Evolutionary conservation across 2,888 invertebrate genomes (phyloP), one percentile per base, ranked within the genome.

Genomic region (Caenorhabditis imperialis): DNA sequence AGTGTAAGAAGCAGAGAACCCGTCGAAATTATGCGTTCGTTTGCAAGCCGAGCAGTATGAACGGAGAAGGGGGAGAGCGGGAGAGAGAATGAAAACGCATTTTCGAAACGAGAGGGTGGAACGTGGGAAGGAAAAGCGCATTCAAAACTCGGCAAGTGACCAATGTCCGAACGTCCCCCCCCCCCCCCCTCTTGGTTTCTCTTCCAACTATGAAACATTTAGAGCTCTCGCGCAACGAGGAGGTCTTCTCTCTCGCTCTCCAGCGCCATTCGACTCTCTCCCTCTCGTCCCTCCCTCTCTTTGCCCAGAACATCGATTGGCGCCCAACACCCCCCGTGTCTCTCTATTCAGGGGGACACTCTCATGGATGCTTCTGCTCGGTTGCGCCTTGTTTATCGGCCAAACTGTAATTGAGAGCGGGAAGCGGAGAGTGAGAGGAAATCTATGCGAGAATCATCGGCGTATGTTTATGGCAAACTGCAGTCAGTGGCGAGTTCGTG

Each of bases 141-240:
- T 67, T 67, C 57, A 57, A 67, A 67, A 65, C 30, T 50, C 37
- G 44, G n/a, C n/a, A 30, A 65, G 14, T 67, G 67, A 57, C 67
- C 67, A 67, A 40, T 51, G 57, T 51, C 57, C 57, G 35, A 42
- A 44, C 53, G 50, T 55, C 55, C 33, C 18, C 30, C 44, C 44
- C 22, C 16, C 55, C 54, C 16, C 25, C 42, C 27, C 7, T 27
- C 50, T 33, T 44, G 42, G 27, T 48, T 40, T 42, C 65, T 57
- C 44, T 20, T 54, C 27, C 63, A 38, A 33, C 16, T 48, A 67
- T 67, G 67, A 67, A 67, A 67, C 67, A 67, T 67, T 67, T 51
- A 50, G 57, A 50, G 48, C 44, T 54, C 67, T 54, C 57, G 67
- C 40, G 42, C 27, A 23, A 42, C 25, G 38, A 22, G 47, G 18